Percentiles rank a stretch among this genome's conserved stretches.
Evolutionary conservation across 2,797 vertebrate species (phyloP).

Genomic region (Anniella stebbinsi): DNA sequence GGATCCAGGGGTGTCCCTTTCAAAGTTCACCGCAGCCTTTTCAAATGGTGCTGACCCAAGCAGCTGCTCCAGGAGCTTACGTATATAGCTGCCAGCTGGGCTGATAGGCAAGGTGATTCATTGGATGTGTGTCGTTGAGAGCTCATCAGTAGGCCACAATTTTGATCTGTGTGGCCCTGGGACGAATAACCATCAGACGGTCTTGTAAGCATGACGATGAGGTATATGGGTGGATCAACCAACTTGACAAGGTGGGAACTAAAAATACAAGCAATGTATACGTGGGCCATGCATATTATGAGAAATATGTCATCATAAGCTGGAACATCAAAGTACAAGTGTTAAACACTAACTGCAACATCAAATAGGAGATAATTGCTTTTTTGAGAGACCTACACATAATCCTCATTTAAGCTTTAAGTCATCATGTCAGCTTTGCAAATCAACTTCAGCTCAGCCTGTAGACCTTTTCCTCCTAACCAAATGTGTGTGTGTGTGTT

Average conservation of each 20-base stretch:
- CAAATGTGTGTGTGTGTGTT: no score
- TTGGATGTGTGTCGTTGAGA: no score
- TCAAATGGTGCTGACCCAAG: no score
- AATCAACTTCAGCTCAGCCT: neutral
- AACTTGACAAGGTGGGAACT: no score
- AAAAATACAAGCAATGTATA: neutral
- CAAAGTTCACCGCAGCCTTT: no score
- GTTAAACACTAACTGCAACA: neutral
- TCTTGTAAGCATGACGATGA: neutral
- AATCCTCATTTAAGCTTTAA: neutral
- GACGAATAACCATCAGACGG: neutral
- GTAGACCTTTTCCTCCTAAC: no score
- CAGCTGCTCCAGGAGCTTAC: no score
- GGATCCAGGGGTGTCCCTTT: no score
- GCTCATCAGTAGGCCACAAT: no score
- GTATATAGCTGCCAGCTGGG: no score
- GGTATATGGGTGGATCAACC: neutral
- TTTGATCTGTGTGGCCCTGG: neutral
- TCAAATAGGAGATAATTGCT: neutral
- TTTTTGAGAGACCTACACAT: neutral
- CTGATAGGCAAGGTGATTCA: no score
- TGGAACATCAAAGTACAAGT: neutral
- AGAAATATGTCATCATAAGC: neutral
- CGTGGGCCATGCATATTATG: neutral
- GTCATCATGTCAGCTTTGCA: neutral